Evolutionary conservation across 2,113 vertebrate genomes (phyloP), one percentile per base, ranked within the genome.

Genomic region (Cathartes aura): DNA sequence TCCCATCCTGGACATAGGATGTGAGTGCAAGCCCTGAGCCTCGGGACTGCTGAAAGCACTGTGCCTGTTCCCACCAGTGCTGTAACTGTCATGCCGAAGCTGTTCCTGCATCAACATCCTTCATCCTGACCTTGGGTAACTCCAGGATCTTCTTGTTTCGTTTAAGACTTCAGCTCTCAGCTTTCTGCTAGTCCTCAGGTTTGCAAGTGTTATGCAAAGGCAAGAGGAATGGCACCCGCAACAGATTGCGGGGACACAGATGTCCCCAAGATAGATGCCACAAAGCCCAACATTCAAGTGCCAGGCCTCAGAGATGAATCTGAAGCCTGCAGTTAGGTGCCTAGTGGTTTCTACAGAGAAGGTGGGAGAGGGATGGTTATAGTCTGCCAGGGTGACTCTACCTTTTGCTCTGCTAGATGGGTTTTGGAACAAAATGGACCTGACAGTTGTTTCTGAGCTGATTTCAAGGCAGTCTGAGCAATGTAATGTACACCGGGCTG

Each of bases 11-110:
- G 27, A 24, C 48, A 58, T 0, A 18, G 16, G 29, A 29, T 5
- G 19, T 16, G 30, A 73, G 55, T 4, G 18, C 40, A 55, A 48
- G 42, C 18, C 38, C 43, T 36, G 87, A 76, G 43, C 63, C n/a
- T 36, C 13, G 2, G 29, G 48, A 45, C 53, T 30, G 63, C 74
- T 34, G 34, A 56, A 50, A 82, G 34, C 60, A 45, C 70, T 3
- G 15, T 27, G 59, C 16, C 43, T 34, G 20, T 3, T 60, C 52
- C 81, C 47, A 60, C 56, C 81, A 66, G 29, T 58, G 47, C 62
- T 60, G 20, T 17, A 29, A 50, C 38, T 9, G 21, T 4, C 1
- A 0, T 67, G 34, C 43, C 0, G 0, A 24, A 43, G 43, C 70
- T 55, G 17, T 14, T 87, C 34, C 43, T 55, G 38, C 23, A 80